These are phyloP conservation scores for Neodiprion lecontei DNA, from an alignment of 1,140 invertebrate species.

Conservation along the genomic window DNA sequence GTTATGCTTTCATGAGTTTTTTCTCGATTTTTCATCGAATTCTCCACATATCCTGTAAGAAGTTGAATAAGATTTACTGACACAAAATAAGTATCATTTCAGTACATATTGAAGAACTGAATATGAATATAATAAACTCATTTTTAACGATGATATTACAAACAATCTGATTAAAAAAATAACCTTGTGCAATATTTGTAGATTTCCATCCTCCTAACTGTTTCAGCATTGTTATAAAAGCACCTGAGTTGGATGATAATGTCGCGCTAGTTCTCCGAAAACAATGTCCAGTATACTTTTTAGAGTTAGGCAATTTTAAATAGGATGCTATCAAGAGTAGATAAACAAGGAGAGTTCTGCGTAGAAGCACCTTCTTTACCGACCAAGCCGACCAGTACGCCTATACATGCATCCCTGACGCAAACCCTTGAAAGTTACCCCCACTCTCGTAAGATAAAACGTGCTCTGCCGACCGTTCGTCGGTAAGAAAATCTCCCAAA, in stretches of 20 bases:
- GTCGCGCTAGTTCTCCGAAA: constrained; percentile 25
- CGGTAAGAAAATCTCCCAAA: no score
- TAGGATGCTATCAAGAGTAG: constrained; percentile 10
- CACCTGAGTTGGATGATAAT: constrained; percentile 21
- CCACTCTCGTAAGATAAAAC: no score
- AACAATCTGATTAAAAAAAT: not conserved
- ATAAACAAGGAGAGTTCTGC: no score
- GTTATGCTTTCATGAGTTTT: constrained; percentile 16
- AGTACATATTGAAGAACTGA: not conserved
- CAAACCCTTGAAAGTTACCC: no score
- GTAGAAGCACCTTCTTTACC: no score
- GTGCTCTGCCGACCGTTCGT: no score
- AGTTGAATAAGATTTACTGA: not conserved
- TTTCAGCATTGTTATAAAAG: constrained; percentile 19
- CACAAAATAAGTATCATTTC: not conserved
- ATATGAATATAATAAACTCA: not conserved
- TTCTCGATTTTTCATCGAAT: not conserved
- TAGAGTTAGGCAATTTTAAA: not conserved
- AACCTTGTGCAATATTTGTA: constrained; percentile 18
- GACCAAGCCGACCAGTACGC: no score
- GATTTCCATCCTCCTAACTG: constrained; percentile 25
- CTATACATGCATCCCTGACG: no score
- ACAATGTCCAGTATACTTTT: constrained; percentile 26
- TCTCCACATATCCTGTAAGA: constrained; percentile 19
- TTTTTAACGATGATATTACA: not conserved